Conservation (phyloP, 30 jellyfish, hydroid and myxozoan species). For the Pelagia noctiluca region DNA sequence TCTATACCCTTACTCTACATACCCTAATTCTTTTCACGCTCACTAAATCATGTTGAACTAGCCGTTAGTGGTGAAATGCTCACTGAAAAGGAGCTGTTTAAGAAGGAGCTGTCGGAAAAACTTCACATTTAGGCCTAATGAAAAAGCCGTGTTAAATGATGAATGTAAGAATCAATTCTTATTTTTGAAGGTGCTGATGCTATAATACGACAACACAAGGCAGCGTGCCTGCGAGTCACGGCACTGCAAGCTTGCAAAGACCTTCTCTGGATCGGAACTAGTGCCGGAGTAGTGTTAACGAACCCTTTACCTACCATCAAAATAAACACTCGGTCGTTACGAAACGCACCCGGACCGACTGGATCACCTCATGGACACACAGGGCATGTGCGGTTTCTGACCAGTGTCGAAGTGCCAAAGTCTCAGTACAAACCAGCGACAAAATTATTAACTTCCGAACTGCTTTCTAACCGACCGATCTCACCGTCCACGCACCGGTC, state of each 20-base stretch:
- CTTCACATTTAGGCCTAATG: no score
- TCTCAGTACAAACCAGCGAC: constrained; percentile 71
- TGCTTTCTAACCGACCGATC: constrained; percentile 31
- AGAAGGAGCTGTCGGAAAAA: no score
- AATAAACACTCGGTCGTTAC: constrained; percentile 80
- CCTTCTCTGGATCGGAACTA: constrained; percentile 98
- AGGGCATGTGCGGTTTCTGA: constrained; percentile 98
- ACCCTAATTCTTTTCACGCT: no score
- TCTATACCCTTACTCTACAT: no score
- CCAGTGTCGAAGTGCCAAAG: constrained; percentile 98
- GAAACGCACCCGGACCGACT: constrained; percentile 92
- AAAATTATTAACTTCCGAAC: constrained; percentile 55
- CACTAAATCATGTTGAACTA: no score
- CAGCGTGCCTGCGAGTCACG: constrained; percentile 98
- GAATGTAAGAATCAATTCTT: no score
- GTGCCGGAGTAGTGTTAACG: constrained; percentile 98
- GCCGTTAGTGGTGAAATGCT: no score
- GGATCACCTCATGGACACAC: constrained; percentile 99
- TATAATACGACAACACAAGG: constrained; percentile 96
- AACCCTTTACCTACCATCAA: constrained; percentile 93
- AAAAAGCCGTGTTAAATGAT: no score
- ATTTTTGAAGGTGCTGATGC: constrained; percentile 95
- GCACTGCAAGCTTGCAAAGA: constrained; percentile 96
- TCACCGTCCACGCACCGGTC: constrained; percentile 52
- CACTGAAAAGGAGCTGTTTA: no score